phyloP scores from a whole-genome alignment of 2,888 invertebrate species.

The Philereme transversata region DNA sequence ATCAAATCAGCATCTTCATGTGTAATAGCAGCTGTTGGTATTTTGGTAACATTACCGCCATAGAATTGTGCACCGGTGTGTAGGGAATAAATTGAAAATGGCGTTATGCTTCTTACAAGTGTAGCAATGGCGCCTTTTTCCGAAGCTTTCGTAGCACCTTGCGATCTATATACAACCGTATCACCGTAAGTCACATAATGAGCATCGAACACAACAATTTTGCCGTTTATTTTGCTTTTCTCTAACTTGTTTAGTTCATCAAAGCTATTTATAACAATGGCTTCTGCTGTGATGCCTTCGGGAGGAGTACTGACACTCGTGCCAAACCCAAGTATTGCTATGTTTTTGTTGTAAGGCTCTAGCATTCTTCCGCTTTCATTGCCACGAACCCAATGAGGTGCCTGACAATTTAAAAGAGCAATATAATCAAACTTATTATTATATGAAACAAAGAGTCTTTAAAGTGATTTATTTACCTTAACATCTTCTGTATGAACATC shows the following conservation, averaged over 20 bases:
- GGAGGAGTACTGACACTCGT: slow-evolving; percentile 86
- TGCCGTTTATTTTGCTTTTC: slow-evolving; percentile 80
- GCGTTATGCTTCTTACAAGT: slow-evolving; percentile 88
- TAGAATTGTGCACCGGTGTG: slow-evolving; percentile 90
- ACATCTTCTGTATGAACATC: slow-evolving; percentile 89
- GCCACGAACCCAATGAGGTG: slow-evolving; percentile 82
- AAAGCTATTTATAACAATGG: slow-evolving; percentile 87
- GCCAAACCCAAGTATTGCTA: slow-evolving; percentile 88
- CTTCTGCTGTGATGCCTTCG: slow-evolving; percentile 88
- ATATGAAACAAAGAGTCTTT: background rate
- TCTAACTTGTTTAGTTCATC: slow-evolving; percentile 84
- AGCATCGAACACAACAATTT: slow-evolving; percentile 91
- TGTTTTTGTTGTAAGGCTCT: slow-evolving; percentile 82
- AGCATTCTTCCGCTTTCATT: slow-evolving; percentile 86
- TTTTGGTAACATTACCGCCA: slow-evolving; percentile 81
- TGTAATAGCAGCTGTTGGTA: slow-evolving; percentile 89
- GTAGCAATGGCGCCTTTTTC: slow-evolving; percentile 89
- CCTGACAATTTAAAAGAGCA: slow-evolving; percentile 46
- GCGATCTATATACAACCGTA: slow-evolving; percentile 86
- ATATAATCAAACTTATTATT: background rate
- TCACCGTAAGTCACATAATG: slow-evolving; percentile 85
- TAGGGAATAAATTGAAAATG: slow-evolving; percentile 88
- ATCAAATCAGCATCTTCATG: slow-evolving; percentile 90
- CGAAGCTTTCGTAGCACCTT: slow-evolving; percentile 87
- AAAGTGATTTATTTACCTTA: slow-evolving; percentile 44